phyloP scores from a whole-genome alignment of 92 coral and sea anemone genomes.

The Heliopora coerulea region DNA sequence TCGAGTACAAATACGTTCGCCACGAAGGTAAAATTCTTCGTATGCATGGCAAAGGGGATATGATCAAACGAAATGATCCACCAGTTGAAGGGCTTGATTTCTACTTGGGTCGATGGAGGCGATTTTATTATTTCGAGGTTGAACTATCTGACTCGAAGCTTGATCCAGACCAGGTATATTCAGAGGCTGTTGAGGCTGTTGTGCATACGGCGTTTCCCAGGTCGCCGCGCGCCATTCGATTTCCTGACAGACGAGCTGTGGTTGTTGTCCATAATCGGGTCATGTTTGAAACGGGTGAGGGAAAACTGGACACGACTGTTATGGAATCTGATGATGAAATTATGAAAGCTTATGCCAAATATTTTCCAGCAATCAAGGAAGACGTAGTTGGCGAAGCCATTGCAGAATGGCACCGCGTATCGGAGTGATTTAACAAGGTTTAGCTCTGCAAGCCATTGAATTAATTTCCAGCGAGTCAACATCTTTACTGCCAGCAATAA shows the following conservation, averaged over 20 bases:
- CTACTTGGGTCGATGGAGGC: constrained; percentile 18
- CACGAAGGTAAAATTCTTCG: constrained; percentile 12
- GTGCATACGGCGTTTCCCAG: neutral
- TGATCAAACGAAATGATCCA: constrained; percentile 25
- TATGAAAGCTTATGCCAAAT: neutral
- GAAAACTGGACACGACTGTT: neutral
- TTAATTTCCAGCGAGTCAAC: too few relatives aligned
- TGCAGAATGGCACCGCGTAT: constrained; percentile 23
- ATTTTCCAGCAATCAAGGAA: constrained; percentile 8
- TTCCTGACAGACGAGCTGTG: constrained; percentile 26
- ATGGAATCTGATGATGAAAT: constrained; percentile 18
- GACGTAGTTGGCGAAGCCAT: constrained; percentile 14
- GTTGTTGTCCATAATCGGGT: constrained; percentile 8
- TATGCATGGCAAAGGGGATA: constrained; percentile 37
- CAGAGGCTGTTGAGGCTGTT: neutral
- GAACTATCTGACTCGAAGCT: neutral
- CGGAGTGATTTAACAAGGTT: constrained; percentile 1
- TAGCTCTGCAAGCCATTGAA: too few relatives aligned
- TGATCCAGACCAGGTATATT: neutral
- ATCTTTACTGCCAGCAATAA: too few relatives aligned
- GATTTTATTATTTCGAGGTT: constrained; percentile 30
- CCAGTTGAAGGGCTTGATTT: constrained; percentile 23
- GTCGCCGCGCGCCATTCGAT: constrained; percentile 27
- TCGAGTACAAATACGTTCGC: constrained; percentile 26
- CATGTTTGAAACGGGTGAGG: constrained; percentile 1